Evolutionary conservation across 2,113 vertebrate species (phyloP).

Genomic region (Oriolus oriolus): DNA sequence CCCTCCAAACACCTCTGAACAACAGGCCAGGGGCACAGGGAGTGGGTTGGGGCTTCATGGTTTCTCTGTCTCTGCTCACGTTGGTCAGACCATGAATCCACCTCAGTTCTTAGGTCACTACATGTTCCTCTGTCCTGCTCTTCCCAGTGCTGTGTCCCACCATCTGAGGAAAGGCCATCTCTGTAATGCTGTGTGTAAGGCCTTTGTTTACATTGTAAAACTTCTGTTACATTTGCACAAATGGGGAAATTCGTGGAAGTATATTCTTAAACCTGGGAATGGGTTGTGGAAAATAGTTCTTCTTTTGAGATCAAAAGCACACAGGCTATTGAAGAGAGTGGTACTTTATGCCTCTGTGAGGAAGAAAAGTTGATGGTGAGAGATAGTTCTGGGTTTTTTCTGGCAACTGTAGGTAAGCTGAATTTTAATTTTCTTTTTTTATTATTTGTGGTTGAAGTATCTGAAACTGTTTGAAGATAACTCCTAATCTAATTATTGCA

Average conservation of each 20-base stretch:
- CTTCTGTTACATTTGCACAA: neutral
- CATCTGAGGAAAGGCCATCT: neutral
- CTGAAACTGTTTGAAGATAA: neutral
- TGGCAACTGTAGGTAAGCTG: neutral
- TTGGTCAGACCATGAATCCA: neutral
- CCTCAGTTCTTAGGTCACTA: neutral
- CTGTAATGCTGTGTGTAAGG: neutral
- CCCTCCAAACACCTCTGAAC: neutral
- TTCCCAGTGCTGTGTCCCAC: neutral
- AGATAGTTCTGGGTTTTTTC: neutral
- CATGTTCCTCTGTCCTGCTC: neutral
- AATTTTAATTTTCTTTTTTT: neutral
- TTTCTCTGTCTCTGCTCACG: neutral
- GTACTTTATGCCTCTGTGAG: neutral
- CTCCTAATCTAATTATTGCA: neutral
- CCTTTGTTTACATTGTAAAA: neutral
- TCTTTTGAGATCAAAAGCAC: neutral
- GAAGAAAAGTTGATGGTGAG: neutral
- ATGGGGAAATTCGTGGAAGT: neutral
- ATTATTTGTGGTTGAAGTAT: neutral
- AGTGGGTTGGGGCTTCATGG: accelerated
- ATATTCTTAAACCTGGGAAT: neutral
- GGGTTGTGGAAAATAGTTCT: neutral
- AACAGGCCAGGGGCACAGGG: accelerated
- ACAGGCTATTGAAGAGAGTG: neutral